Percentiles rank a stretch among this genome's conserved stretches.
phyloP scores from a whole-genome alignment of 2,888 invertebrate genomes.

The Saturnia japonica region DNA sequence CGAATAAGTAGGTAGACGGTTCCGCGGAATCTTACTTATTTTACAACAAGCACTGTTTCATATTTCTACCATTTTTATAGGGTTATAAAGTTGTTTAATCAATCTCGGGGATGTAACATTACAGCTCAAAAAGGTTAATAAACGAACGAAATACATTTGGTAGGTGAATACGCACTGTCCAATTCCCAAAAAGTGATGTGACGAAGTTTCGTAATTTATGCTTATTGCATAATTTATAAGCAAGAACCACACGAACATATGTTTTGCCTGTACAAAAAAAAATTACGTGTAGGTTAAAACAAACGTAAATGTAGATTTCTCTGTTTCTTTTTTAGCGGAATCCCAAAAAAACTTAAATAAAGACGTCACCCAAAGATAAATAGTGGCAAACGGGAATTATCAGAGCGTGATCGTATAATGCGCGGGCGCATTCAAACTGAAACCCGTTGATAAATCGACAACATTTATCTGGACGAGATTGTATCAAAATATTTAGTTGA shows the following conservation, averaged over 20 bases:
- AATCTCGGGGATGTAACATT: no score
- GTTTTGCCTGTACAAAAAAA: not conserved
- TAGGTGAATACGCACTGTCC: not conserved
- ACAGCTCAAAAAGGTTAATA: not conserved
- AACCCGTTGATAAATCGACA: conserved; percentile 71
- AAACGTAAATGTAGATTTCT: not conserved
- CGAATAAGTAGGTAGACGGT: not conserved
- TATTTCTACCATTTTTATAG: no score
- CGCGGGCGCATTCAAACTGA: conserved; percentile 45
- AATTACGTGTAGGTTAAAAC: not conserved
- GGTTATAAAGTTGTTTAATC: no score
- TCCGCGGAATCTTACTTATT: not conserved
- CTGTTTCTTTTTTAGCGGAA: not conserved
- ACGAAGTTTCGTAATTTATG: no score
- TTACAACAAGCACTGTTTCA: not conserved
- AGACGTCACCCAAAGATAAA: conserved; percentile 73
- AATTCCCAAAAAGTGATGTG: not conserved
- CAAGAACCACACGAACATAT: no score
- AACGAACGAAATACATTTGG: not conserved
- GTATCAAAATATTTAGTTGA: conserved; percentile 79
- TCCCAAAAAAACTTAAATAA: conserved; percentile 44
- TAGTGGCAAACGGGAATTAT: conserved; percentile 65
- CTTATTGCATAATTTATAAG: no score
- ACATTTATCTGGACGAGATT: conserved; percentile 76
- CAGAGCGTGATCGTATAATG: conserved; percentile 55